phyloP scores from a whole-genome alignment of 2,797 vertebrate genomes.

The Pelobates cultripes region DNA sequence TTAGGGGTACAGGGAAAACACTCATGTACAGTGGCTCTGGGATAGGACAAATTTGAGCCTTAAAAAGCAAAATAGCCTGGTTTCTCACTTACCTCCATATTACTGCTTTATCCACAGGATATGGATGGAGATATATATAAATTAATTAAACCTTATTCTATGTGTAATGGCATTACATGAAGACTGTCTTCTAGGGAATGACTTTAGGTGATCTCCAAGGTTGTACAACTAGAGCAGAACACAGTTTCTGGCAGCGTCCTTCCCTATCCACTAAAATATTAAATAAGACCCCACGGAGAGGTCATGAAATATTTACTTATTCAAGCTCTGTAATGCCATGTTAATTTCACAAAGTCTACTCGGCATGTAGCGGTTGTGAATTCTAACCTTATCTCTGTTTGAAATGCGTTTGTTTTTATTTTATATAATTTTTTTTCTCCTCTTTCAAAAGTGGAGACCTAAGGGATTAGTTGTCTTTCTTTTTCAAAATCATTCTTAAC shows the following conservation, averaged over 20 bases:
- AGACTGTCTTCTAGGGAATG: not conserved
- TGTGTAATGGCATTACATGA: not conserved
- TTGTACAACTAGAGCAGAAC: constrained; percentile 36
- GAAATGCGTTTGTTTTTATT: too few species aligned
- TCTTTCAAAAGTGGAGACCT: too few species aligned
- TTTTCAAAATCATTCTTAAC: too few species aligned
- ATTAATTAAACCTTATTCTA: too few species aligned
- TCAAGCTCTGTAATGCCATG: constrained; percentile 44
- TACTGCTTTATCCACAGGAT: too few species aligned
- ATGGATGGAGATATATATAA: too few species aligned
- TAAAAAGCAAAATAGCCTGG: too few species aligned
- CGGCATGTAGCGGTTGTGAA: constrained; percentile 24
- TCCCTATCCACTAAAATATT: constrained; percentile 36
- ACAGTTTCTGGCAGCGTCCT: not conserved
- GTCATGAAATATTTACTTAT: constrained; percentile 46
- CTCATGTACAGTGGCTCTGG: too few species aligned
- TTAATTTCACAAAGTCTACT: constrained; percentile 43
- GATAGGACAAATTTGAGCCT: too few species aligned
- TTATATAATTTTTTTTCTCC: constrained; percentile 10
- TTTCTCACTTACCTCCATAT: too few species aligned
- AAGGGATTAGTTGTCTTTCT: too few species aligned
- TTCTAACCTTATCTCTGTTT: not conserved
- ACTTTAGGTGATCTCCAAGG: constrained; percentile 11
- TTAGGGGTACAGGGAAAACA: too few species aligned
- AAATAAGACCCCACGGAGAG: constrained; percentile 25